Percentiles rank a stretch among this genome's conserved stretches.
Conservation (phyloP, 2,113 vertebrate species). For the Willisornis vidua region DNA sequence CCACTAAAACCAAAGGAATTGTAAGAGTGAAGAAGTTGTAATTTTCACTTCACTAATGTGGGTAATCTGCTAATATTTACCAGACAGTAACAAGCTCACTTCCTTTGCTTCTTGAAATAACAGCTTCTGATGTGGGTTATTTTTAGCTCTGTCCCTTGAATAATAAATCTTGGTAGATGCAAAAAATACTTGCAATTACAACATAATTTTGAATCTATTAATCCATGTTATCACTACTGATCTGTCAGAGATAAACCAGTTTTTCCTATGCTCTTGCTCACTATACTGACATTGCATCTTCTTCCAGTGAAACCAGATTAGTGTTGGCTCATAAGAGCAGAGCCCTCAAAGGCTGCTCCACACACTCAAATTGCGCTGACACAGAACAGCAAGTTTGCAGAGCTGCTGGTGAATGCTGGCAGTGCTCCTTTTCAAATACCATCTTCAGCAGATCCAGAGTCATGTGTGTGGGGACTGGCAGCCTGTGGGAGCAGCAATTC, state of each 20-base stretch:
- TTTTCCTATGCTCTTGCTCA: background rate
- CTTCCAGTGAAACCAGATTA: background rate
- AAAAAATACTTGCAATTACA: background rate
- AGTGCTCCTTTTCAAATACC: background rate
- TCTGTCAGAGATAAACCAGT: background rate
- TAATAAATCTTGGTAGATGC: background rate
- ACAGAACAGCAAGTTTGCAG: background rate
- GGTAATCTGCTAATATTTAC: background rate
- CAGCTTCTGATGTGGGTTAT: background rate
- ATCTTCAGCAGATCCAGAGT: slow-evolving; percentile 6
- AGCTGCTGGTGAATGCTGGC: slow-evolving; percentile 38
- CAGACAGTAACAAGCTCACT: background rate
- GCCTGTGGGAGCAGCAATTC: background rate
- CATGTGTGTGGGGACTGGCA: background rate
- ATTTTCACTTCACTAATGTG: background rate
- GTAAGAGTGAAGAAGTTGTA: background rate
- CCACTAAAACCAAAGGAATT: background rate
- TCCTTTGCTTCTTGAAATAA: background rate
- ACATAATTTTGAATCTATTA: background rate
- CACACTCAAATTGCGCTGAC: slow-evolving; percentile 6
- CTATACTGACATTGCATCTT: background rate
- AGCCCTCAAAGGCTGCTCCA: background rate
- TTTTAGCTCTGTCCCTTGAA: background rate
- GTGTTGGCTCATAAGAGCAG: background rate
- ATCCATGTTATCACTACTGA: background rate